Evolutionary conservation across 2,113 vertebrate genomes (phyloP), one percentile per base, ranked within the genome.

Genomic region (Pipra filicauda): DNA sequence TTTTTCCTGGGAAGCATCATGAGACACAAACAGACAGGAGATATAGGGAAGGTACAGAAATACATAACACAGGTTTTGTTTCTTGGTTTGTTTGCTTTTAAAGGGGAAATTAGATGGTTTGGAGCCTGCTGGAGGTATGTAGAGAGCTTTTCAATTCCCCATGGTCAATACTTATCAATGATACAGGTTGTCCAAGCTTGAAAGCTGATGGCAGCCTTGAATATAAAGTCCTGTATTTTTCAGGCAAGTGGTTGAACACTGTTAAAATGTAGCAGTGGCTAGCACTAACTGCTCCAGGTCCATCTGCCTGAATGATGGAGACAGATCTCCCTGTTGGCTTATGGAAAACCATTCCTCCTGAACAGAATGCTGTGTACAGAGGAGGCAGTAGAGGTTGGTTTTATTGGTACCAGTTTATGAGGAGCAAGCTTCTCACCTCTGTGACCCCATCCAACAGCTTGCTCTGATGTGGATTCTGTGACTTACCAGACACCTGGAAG

Each of bases 401-500:
- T 8, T 48, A 44, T n/a, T 4, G 4, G 27, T 39, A 31, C 18
- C n/a, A 46, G 28, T 49, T 65, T 20, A 69, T 4, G 24, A 58
- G 37, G 9, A 73, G 24, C 37, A 72, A 84, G 31, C 48, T 57
- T 69, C 28, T 57, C 43, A 58, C 26, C 33, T 80, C 46, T 54
- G 31, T 6, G n/a, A 72, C 37, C 26, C 30, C 43, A 64, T 23
- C 55, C 57, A 59, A 59, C 54, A 89, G 23, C 33, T 43, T 4
- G 0, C 43, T 77, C 55, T 1, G 1, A 7, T 4, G 43, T 5
- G 33, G 7, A 6, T 20, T 48, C 70, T 41, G 31, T 4, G 51
- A 96, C 99, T 98, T 93, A 99, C 99, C 99, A 52, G 99, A 99
- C 82, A 99, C 98, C 85, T 99, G 98, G 96, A 99, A 99, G 79